Base-by-base conservation (phyloP, 2,888 invertebrate genomes). In the Griposia aprilina region DNA sequence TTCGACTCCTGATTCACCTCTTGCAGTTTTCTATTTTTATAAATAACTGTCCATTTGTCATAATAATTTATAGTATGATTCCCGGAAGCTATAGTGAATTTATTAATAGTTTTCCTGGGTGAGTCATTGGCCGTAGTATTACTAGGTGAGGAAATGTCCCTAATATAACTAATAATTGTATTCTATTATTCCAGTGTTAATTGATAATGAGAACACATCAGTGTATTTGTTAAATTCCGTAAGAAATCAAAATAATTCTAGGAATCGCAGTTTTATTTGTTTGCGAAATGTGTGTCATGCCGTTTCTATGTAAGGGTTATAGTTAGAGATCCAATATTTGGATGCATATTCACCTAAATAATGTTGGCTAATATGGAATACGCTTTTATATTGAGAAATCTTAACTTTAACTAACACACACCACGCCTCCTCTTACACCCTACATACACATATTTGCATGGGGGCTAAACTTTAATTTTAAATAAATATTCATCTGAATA, bases 11-110 rank as follows among this genome's bases (percentile, higher is more conserved):
- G 78, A 82, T 57, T 84, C 86, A 85, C 48, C 63, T 63, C 1
- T 55, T 55, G 23, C 23, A 41, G 4, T 23, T 41, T 62, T 69
- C 57, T 74, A 30, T 20, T 82, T 26, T 59, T 76, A 70, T 77
- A 70, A 77, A 81, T 83, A 81, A 59, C 45, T 26, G 50, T 52
- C 23, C 26, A 72, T 81, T 77, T n/a, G 74, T 82, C 68, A 77
- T 85, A 50, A 57, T 76, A 52, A 65, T 48, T 65, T 63, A 13
- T 63, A 57, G 65, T 57, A 59, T 23, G 23, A 62, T 86, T 84
- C 75, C 72, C 3, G 41, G 84, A 86, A 84, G 41, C 17, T 59
- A 63, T 62, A n/a, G n/a, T 69, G 17, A 48, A 74, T 71, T 85
- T 74, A 78, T 72, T 48, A 30, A 59, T 78, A 74, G 65, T 78